Evolutionary conservation across 1,140 invertebrate species (phyloP).

Genomic region (Hylyphantes graminicola): DNA sequence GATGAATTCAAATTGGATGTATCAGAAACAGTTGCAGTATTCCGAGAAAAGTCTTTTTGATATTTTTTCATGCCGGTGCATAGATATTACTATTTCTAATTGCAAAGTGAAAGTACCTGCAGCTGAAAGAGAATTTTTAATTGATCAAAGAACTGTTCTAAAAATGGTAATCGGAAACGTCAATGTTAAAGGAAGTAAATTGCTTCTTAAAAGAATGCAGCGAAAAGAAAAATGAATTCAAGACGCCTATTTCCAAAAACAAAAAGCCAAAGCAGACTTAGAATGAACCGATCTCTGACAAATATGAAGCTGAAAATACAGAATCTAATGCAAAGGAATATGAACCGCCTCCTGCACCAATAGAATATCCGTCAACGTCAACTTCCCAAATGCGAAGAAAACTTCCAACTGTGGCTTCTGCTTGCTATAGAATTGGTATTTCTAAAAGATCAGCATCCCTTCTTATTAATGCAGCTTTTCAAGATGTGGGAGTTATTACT

Average conservation of each 20-base stretch:
- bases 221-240: background rate
- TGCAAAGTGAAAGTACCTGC: too few species aligned
- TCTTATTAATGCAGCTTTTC: background rate
- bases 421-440: slow-evolving; percentile 14
- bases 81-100: too few species aligned
- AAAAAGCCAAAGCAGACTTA: background rate
- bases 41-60: too few species aligned
- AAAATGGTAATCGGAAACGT: background rate
- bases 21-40: too few species aligned
- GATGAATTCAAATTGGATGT: too few species aligned
- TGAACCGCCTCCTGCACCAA: background rate
- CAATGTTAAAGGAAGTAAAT: background rate
- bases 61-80: too few species aligned
- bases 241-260: background rate
- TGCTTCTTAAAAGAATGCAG: background rate
- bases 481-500: slow-evolving; percentile 12
- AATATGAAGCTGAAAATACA: background rate
- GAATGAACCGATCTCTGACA: background rate
- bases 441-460: slow-evolving; percentile 13
- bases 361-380: background rate
- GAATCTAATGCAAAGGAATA: background rate
- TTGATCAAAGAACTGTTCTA: background rate
- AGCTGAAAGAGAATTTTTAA: background rate
- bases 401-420: slow-evolving; percentile 1
- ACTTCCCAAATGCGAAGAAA: slow-evolving; percentile 6